These are phyloP conservation scores for Euura lappo DNA, from an alignment of 1,140 invertebrate genomes.

Conservation along the genomic window DNA sequence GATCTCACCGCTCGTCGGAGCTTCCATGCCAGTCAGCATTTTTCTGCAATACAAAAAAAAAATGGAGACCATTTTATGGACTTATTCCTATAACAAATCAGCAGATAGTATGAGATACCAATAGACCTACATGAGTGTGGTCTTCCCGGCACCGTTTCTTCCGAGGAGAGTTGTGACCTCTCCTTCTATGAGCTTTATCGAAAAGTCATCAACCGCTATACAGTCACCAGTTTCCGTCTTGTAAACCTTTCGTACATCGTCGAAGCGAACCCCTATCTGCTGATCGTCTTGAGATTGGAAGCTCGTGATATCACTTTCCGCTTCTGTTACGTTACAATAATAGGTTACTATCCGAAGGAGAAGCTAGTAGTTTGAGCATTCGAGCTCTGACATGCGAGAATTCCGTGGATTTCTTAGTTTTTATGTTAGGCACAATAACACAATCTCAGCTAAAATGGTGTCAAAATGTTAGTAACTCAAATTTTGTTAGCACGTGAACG, in stretches of 20 bases:
- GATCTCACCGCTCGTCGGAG: constrained; percentile 66
- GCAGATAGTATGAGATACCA: not conserved
- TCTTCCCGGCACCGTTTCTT: constrained; percentile 85
- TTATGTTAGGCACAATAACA: not conserved
- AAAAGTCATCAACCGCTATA: constrained; percentile 72
- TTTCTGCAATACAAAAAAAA: constrained; percentile 54
- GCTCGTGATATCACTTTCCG: constrained; percentile 42
- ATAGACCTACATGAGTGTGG: constrained; percentile 73
- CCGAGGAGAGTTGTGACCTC: constrained; percentile 77
- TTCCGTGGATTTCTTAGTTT: not conserved
- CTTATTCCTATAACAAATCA: too few relatives aligned
- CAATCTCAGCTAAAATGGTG: not conserved
- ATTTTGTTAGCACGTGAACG: not conserved
- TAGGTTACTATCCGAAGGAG: not conserved
- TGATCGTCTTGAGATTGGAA: constrained; percentile 46
- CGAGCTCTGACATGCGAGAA: not conserved
- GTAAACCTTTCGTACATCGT: constrained; percentile 59
- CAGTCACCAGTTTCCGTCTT: constrained; percentile 42
- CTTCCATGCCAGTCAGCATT: constrained; percentile 70
- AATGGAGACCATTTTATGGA: too few relatives aligned
- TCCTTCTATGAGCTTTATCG: constrained; percentile 69
- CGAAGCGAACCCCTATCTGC: constrained; percentile 60
- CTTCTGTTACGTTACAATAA: constrained; percentile 35
- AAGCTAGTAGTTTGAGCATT: too few relatives aligned
- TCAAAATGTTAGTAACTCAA: not conserved